Evolutionary conservation across 2,888 invertebrate genomes (phyloP).

Genomic region (Carcina quercana): DNA sequence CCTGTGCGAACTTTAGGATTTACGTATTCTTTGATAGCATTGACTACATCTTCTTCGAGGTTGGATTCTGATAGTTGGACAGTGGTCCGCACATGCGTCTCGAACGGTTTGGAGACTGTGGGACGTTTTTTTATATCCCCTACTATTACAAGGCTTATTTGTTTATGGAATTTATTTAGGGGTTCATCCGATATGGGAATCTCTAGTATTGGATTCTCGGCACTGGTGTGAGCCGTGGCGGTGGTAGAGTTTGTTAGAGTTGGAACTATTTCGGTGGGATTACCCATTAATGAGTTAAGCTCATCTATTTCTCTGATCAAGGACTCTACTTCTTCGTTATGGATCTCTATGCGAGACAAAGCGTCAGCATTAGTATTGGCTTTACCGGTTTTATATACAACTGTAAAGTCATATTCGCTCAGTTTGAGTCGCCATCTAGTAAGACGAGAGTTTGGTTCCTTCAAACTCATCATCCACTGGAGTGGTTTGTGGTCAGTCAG

Average conservation of each 20-base stretch:
- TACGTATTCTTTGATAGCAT: conserved; percentile 13
- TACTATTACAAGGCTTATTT: conserved; percentile 10
- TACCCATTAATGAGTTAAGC: too few relatives aligned
- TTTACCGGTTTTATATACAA: conserved; percentile 17
- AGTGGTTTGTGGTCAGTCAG: conserved; percentile 1
- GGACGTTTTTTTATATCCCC: conserved; percentile 7
- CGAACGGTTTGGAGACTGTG: conserved; percentile 10
- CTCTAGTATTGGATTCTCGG: conserved; percentile 3
- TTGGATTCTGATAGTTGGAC: conserved; percentile 10
- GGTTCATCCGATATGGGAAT: conserved; percentile 8
- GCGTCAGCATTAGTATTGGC: conserved; percentile 17
- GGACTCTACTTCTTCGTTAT: not conserved
- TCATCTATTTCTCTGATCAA: too few relatives aligned
- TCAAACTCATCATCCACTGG: not conserved
- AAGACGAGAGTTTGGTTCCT: not conserved
- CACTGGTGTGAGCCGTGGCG: not conserved
- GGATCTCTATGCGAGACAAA: conserved; percentile 12
- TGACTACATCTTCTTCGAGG: conserved; percentile 10
- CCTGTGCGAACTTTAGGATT: conserved; percentile 10
- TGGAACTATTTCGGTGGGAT: not conserved
- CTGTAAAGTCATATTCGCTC: conserved; percentile 9
- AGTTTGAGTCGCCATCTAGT: not conserved
- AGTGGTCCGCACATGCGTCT: conserved; percentile 5
- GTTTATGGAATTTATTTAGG: conserved; percentile 9
- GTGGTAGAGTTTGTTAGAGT: not conserved